Evolutionary conservation across 2,113 vertebrate species (phyloP).

Genomic region (Corydoras sp.): DNA sequence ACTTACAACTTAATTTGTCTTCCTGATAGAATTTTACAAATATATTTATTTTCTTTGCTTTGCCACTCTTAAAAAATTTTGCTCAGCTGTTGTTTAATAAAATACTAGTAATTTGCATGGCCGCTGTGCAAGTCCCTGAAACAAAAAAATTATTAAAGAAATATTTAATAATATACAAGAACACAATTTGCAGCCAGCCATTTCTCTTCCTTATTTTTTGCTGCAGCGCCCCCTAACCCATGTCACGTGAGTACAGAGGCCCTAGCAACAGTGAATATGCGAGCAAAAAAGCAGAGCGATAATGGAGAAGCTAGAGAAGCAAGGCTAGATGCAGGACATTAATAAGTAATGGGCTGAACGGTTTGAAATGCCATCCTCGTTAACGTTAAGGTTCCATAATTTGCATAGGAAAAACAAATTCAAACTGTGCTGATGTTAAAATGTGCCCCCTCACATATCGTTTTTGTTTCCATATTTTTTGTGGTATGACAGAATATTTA

Average conservation of each 20-base stretch:
- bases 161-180: no score
- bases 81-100: no score
- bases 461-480: neutral
- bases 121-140: constrained; percentile 3
- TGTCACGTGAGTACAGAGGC: constrained; percentile 63
- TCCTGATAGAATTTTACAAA: no score
- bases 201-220: constrained; percentile 8
- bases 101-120: no score
- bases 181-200: neutral
- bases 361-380: constrained; percentile 69
- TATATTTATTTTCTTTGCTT: no score
- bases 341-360: constrained; percentile 75
- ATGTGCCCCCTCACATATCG: constrained; percentile 21
- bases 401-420: constrained; percentile 65
- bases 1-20: no score
- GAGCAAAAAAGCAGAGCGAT: constrained; percentile 47
- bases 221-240: constrained; percentile 68
- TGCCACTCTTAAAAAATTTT: no score
- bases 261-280: constrained; percentile 71
- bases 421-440: constrained; percentile 34
- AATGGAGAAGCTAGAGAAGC: constrained; percentile 43
- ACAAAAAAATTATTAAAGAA: neutral
- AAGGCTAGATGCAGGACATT: constrained; percentile 63
- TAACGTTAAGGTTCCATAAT: constrained; percentile 65
- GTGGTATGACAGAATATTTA: no score